phyloP scores from a whole-genome alignment of 2,113 vertebrate genomes.

The Sylvicapra grimmia region DNA sequence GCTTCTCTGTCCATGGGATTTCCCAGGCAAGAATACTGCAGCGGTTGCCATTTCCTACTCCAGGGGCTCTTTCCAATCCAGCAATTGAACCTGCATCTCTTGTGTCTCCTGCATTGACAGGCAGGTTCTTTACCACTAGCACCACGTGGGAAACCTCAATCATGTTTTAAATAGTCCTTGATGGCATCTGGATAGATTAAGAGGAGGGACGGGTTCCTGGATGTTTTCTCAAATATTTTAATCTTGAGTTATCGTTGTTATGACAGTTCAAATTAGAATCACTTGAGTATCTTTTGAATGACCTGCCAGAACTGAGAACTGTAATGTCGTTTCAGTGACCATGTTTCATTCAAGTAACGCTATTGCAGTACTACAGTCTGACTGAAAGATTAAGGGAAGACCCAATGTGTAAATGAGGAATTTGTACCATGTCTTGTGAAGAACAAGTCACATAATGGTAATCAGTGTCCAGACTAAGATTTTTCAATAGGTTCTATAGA shows the following conservation, averaged over 20 bases:
- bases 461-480: neutral
- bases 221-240: conserved; percentile 17
- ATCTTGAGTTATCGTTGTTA: neutral
- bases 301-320: neutral
- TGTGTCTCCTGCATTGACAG: neutral
- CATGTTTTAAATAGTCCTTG: neutral
- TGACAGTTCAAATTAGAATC: conserved; percentile 9
- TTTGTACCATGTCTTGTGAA: neutral
- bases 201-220: neutral
- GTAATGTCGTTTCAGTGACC: neutral
- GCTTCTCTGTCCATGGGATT: neutral
- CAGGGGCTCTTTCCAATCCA: neutral
- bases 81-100: neutral
- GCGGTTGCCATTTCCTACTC: neutral
- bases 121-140: neutral
- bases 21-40: neutral
- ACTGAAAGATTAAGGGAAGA: neutral
- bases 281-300: neutral
- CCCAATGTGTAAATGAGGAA: neutral
- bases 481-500: neutral
- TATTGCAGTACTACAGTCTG: neutral
- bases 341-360: neutral
- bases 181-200: neutral
- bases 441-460: neutral
- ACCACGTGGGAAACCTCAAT: neutral